Conservation (phyloP, 1,140 invertebrate species). For the Sinonovacula constricta region DNA sequence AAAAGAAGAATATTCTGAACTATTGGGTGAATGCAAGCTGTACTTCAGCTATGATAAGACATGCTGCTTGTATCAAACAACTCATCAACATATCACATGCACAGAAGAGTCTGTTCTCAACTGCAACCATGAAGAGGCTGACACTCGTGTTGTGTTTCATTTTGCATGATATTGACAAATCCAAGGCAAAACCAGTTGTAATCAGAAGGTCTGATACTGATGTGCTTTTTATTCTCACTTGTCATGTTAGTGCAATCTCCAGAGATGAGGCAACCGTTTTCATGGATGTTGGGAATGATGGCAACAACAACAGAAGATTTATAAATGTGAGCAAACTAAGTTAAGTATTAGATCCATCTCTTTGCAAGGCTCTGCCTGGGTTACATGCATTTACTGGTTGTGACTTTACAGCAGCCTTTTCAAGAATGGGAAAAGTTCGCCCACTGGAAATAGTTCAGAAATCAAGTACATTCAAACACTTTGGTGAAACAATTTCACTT, state of each 20-base stretch:
- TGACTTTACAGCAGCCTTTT: conserved; percentile 36
- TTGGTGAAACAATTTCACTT: conserved; percentile 2
- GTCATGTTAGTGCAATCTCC: not conserved
- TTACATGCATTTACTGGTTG: conserved; percentile 45
- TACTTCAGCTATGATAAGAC: conserved; percentile 21
- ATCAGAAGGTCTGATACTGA: conserved; percentile 16
- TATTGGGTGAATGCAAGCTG: not conserved
- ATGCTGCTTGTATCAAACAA: not conserved
- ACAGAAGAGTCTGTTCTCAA: not conserved
- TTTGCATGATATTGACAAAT: not conserved
- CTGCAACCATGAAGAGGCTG: conserved; percentile 39
- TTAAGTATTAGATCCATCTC: not conserved
- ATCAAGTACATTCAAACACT: conserved; percentile 1
- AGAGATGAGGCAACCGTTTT: conserved; percentile 9
- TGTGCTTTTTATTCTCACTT: conserved; percentile 5
- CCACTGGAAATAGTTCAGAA: not conserved
- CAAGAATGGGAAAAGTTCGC: conserved; percentile 23
- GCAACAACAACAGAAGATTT: conserved; percentile 22
- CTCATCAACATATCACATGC: not conserved
- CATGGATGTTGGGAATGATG: conserved; percentile 33
- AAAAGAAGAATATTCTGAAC: not conserved
- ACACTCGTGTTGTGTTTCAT: conserved; percentile 25
- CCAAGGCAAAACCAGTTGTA: not conserved
- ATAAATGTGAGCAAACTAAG: conserved; percentile 15
- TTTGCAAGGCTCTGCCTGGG: conserved; percentile 31